A percentile compares a stretch with the other conserved stretches of the same genome.
Conservation (phyloP, 2,113 vertebrate species). For the Rhegmatorhina hoffmannsi region DNA sequence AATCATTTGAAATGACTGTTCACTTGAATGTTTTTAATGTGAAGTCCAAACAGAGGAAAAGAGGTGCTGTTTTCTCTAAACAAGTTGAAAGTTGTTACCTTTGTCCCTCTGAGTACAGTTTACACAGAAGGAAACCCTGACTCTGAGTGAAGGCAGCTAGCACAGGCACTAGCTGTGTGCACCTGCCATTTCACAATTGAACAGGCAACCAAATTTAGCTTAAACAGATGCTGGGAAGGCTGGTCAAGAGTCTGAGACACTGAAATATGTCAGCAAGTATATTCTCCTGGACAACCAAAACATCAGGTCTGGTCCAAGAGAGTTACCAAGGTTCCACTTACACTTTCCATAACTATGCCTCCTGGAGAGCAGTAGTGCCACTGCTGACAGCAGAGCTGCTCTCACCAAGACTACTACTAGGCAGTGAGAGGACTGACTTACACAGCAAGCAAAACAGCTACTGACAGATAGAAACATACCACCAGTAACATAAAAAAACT, state of each 20-base stretch:
- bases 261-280: not conserved
- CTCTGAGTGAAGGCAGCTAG: not conserved
- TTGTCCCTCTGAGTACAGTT: not conserved
- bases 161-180: not conserved
- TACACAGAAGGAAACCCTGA: not conserved
- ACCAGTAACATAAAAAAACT: rapidly evolving
- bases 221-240: not conserved
- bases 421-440: not conserved
- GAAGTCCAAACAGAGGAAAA: not conserved
- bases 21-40: not conserved
- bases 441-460: not conserved
- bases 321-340: not conserved
- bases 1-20: not conserved
- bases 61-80: not conserved
- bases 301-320: not conserved
- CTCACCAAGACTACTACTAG: not conserved
- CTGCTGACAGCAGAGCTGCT: not conserved
- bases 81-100: not conserved
- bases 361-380: not conserved
- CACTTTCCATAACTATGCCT: not conserved
- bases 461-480: not conserved
- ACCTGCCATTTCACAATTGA: not conserved
- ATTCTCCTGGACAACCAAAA: not conserved
- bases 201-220: not conserved
- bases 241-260: not conserved